These are phyloP conservation scores for Alligator mississippiensis DNA, from an alignment of 2,113 vertebrate genomes.

Conservation along the genomic window DNA sequence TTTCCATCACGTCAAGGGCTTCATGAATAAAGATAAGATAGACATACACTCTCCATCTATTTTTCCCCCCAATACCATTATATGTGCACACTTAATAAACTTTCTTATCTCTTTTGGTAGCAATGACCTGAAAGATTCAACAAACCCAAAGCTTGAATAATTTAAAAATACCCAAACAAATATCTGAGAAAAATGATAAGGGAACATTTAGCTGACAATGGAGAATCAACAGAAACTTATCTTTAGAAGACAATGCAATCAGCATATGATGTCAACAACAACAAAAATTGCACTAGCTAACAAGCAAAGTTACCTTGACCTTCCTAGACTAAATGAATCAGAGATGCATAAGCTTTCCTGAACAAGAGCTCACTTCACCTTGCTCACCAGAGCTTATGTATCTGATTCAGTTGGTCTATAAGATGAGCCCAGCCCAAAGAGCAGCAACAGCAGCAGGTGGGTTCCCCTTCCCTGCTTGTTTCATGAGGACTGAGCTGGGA, in stretches of 20 bases:
- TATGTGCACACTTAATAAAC: slow-evolving; percentile 69
- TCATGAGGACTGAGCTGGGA: too few species aligned
- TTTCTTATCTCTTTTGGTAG: slow-evolving; percentile 74
- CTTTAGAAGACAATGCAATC: slow-evolving; percentile 24
- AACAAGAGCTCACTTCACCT: too few species aligned
- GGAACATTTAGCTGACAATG: slow-evolving; percentile 34
- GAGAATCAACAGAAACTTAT: slow-evolving; percentile 55
- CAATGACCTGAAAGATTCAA: slow-evolving; percentile 72
- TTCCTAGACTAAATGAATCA: neutral
- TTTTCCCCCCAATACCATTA: slow-evolving; percentile 17
- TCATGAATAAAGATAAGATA: slow-evolving; percentile 79
- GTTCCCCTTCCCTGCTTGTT: too few species aligned
- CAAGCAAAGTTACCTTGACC: slow-evolving; percentile 15
- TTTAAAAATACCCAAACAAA: slow-evolving; percentile 53
- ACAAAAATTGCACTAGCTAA: slow-evolving; percentile 14
- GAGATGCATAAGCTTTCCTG: too few species aligned
- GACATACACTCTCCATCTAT: slow-evolving; percentile 33
- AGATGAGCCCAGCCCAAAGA: too few species aligned
- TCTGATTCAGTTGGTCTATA: too few species aligned
- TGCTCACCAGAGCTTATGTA: too few species aligned
- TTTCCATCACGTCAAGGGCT: slow-evolving; percentile 80
- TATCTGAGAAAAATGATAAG: slow-evolving; percentile 58
- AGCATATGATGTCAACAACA: neutral
- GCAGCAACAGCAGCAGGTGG: too few species aligned
- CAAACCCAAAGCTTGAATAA: slow-evolving; percentile 64